Evolutionary conservation across 2,797 vertebrate species (phyloP).

Genomic region (Amniataba percoides): DNA sequence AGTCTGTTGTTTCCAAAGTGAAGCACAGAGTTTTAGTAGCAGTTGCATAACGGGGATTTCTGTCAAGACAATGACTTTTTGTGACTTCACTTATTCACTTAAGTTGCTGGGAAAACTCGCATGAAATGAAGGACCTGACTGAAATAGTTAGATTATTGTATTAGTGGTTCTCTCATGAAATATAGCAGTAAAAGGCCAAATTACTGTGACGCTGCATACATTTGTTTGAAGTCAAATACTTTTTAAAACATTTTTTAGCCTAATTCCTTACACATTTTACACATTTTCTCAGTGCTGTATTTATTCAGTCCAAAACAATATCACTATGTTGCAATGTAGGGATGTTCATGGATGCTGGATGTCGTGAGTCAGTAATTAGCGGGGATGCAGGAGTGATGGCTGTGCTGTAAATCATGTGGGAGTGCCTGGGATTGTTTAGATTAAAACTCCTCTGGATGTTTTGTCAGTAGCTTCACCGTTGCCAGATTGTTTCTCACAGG

Average conservation of each 20-base stretch:
- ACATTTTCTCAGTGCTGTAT: conserved; percentile 20
- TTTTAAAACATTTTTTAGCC: too few relatives aligned
- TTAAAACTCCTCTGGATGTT: conserved; percentile 51
- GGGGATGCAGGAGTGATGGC: conserved; percentile 40
- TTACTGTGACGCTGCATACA: not conserved
- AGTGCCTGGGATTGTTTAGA: conserved; percentile 61
- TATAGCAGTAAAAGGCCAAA: not conserved
- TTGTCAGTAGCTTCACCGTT: conserved; percentile 19
- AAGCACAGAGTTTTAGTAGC: not conserved
- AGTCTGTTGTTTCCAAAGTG: not conserved
- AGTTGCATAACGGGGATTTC: not conserved
- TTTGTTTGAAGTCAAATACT: conserved; percentile 3
- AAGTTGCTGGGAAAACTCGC: not conserved
- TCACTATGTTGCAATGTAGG: conserved; percentile 30
- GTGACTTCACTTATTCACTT: conserved; percentile 13
- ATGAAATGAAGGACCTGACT: conserved; percentile 3
- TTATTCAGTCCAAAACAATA: conserved; percentile 6
- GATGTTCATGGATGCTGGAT: conserved; percentile 55
- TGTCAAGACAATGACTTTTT: not conserved
- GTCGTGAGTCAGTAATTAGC: conserved; percentile 51
- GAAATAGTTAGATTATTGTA: not conserved
- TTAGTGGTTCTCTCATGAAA: not conserved
- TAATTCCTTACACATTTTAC: conserved; percentile 1
- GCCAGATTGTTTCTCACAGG: not conserved
- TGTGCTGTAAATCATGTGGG: conserved; percentile 53